Evolutionary conservation across 2,888 invertebrate genomes (phyloP).

Genomic region (Dicyrtomina minuta): DNA sequence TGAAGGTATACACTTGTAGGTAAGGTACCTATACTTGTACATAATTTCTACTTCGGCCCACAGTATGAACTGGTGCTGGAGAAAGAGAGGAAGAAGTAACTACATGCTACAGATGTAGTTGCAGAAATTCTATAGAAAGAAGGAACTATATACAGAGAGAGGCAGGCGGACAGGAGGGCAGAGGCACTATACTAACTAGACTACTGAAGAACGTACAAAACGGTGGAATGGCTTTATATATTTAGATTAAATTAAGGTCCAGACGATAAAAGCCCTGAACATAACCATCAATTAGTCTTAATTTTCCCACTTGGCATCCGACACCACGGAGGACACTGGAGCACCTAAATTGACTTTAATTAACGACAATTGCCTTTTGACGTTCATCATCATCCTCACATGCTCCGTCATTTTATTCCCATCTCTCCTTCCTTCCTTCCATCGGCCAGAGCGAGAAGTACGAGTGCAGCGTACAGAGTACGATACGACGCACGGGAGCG

Average conservation of each 20-base stretch:
- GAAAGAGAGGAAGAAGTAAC: constrained; percentile 12
- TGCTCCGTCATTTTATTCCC: no score
- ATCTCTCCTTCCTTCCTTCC: background rate
- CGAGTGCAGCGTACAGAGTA: no score
- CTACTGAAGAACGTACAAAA: background rate
- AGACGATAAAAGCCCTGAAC: constrained; percentile 48
- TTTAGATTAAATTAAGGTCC: constrained; percentile 50
- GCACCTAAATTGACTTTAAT: constrained; percentile 49
- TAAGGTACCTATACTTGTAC: no score
- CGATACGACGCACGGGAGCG: background rate
- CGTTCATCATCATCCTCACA: constrained; percentile 42
- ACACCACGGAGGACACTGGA: constrained; percentile 28
- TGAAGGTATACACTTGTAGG: no score
- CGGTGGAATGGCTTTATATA: constrained; percentile 38
- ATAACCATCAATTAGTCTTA: constrained; percentile 52
- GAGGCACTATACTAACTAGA: no score
- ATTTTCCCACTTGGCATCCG: constrained; percentile 47
- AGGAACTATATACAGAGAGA: background rate
- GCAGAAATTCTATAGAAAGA: background rate
- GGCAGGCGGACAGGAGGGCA: background rate
- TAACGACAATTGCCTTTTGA: constrained; percentile 50
- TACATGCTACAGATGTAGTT: no score
- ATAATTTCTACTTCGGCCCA: no score
- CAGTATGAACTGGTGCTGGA: background rate
- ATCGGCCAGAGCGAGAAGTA: no score